Percentiles rank a stretch among this genome's conserved stretches.
These are phyloP conservation scores for Phoeniculus purpureus DNA, from an alignment of 2,797 vertebrate genomes.

Conservation along the genomic window DNA sequence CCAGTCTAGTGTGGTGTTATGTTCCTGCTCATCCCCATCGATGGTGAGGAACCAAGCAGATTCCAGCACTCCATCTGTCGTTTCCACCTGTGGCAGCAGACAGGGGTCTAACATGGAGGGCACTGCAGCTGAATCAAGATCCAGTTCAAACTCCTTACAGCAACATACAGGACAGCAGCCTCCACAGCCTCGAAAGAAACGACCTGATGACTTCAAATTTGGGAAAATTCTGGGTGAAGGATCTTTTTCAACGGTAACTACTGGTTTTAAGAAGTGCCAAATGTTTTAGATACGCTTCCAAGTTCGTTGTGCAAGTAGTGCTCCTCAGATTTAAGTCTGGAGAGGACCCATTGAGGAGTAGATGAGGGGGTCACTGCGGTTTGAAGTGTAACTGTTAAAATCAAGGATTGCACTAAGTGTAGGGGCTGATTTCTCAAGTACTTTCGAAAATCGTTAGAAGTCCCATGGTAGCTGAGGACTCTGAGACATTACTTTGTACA, in stretches of 20 bases:
- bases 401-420: neutral
- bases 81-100: conserved; percentile 88
- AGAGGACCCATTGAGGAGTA: neutral
- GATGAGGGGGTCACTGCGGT: neutral
- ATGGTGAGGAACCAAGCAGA: conserved; percentile 98
- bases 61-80: conserved; percentile 86
- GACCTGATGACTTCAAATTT: conserved; percentile 96
- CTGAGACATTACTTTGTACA: neutral
- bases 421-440: neutral
- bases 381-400: neutral
- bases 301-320: neutral
- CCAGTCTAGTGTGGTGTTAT: conserved; percentile 95
- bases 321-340: neutral
- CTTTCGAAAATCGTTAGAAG: neutral
- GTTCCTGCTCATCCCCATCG: conserved; percentile 93
- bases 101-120: conserved; percentile 89
- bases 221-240: conserved; percentile 98
- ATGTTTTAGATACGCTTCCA: neutral
- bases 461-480: neutral
- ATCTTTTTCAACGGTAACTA: conserved; percentile 94
- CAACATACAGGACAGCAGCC: conserved; percentile 81
- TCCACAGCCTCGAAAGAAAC: conserved; percentile 93
- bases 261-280: neutral
- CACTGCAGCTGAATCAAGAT: conserved; percentile 80
- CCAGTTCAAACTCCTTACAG: conserved; percentile 78